Percentiles rank a stretch among this genome's conserved stretches.
Evolutionary conservation across 2,888 invertebrate genomes (phyloP).

Genomic region (Thecophora atra): DNA sequence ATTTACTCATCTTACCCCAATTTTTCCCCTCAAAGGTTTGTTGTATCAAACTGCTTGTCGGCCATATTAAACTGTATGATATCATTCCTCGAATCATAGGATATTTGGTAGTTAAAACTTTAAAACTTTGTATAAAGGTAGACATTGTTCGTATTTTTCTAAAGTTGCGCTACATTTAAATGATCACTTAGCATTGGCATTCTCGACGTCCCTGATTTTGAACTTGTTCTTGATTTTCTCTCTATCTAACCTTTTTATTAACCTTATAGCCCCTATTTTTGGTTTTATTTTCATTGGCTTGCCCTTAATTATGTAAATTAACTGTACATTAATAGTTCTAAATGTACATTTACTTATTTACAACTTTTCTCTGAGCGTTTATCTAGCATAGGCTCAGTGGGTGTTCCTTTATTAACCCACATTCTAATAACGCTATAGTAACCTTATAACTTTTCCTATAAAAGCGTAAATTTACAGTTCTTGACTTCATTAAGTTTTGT

Average conservation of each 20-base stretch:
- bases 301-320: too few relatives aligned
- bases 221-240: neutral
- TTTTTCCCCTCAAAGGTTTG: conserved; percentile 75
- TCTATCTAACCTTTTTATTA: neutral
- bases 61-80: conserved; percentile 78
- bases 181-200: neutral
- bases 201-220: conserved; percentile 20
- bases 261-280: conserved; percentile 1
- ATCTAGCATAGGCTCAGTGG: conserved; percentile 9
- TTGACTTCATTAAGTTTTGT: conserved; percentile 4
- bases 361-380: neutral
- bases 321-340: too few relatives aligned
- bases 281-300: too few relatives aligned
- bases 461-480: conserved; percentile 1
- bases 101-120: conserved; percentile 57
- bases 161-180: neutral
- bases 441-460: neutral
- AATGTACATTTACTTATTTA: too few relatives aligned
- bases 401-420: conserved; percentile 4
- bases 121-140: conserved; percentile 51
- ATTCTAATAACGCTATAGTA: neutral
- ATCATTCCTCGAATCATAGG: conserved; percentile 72
- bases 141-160: conserved; percentile 41
- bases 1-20: conserved; percentile 67
- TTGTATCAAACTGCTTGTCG: conserved; percentile 76